Conservation (phyloP, 2,888 invertebrate genomes). For the Mesorhabditis sp. region DNA sequence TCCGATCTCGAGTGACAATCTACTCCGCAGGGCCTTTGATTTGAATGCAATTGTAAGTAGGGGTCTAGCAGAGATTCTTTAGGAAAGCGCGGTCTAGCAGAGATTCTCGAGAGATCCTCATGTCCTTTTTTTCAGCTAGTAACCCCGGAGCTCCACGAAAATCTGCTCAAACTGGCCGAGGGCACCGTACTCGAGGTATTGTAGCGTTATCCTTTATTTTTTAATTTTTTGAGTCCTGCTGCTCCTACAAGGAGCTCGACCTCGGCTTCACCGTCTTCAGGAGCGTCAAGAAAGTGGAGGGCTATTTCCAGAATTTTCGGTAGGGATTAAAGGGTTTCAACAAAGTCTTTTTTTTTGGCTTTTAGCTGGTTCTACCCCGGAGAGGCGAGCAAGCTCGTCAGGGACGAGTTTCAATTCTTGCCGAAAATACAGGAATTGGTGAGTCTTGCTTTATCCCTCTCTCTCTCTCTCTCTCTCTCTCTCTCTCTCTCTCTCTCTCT, state of each 20-base stretch:
- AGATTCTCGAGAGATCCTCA: too few relatives aligned
- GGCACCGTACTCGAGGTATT: too few relatives aligned
- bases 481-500: neutral
- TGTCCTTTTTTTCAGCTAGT: too few relatives aligned
- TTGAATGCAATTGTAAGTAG: neutral
- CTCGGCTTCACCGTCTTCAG: too few relatives aligned
- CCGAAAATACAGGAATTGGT: neutral
- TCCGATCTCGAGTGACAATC: neutral
- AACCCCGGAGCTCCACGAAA: too few relatives aligned
- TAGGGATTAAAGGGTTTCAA: neutral
- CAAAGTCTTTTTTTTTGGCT: neutral
- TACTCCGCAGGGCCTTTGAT: neutral
- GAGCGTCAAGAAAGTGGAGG: neutral
- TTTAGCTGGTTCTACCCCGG: slow-evolving; percentile 4
- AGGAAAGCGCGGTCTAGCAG: too few relatives aligned
- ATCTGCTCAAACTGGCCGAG: too few relatives aligned
- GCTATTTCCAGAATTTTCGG: neutral
- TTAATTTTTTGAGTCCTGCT: too few relatives aligned
- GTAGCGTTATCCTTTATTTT: too few relatives aligned
- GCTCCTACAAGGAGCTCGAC: too few relatives aligned
- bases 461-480: slow-evolving; percentile 6
- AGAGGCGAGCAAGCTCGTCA: neutral
- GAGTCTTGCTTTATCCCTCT: neutral
- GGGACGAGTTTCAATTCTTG: slow-evolving; percentile 4
- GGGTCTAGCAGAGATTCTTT: too few relatives aligned